phyloP scores from a whole-genome alignment of 2,113 vertebrate genomes.

The Centropus unirufus region DNA sequence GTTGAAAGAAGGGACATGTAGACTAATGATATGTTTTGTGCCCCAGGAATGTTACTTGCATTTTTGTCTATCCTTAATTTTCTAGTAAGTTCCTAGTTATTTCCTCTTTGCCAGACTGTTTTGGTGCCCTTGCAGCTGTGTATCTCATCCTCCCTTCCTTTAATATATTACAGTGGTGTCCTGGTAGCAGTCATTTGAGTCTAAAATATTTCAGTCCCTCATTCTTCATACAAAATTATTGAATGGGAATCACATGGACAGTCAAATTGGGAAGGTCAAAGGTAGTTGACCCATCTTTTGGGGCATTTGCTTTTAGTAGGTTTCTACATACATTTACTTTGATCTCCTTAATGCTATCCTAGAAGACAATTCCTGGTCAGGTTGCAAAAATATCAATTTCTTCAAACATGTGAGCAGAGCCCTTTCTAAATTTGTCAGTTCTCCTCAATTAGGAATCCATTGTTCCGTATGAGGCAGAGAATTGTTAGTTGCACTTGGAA shows the following conservation, averaged over 20 bases:
- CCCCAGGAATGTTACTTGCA: not conserved
- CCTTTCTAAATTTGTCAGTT: slow-evolving; percentile 29
- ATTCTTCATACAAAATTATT: not conserved
- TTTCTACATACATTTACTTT: slow-evolving; percentile 26
- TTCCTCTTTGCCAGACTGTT: not conserved
- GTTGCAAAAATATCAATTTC: slow-evolving; percentile 26
- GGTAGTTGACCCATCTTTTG: not conserved
- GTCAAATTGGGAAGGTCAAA: not conserved
- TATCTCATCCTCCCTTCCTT: not conserved
- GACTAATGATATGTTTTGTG: not conserved
- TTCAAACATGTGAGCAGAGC: not conserved
- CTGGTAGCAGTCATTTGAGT: not conserved
- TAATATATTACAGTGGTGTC: not conserved
- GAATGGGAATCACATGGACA: slow-evolving; percentile 22
- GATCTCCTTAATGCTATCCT: not conserved
- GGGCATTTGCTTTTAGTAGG: slow-evolving; percentile 33
- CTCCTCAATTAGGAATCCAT: slow-evolving; percentile 2
- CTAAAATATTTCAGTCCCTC: slow-evolving; percentile 23
- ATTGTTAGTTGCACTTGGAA: slow-evolving; percentile 10
- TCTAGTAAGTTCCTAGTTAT: not conserved
- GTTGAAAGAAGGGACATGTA: not conserved
- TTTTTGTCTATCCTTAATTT: not conserved
- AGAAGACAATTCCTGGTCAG: not conserved
- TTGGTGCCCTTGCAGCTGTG: not conserved
- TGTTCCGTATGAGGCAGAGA: not conserved